Evolutionary conservation across 2,888 invertebrate genomes (phyloP).

Genomic region (Andrena bucephala): DNA sequence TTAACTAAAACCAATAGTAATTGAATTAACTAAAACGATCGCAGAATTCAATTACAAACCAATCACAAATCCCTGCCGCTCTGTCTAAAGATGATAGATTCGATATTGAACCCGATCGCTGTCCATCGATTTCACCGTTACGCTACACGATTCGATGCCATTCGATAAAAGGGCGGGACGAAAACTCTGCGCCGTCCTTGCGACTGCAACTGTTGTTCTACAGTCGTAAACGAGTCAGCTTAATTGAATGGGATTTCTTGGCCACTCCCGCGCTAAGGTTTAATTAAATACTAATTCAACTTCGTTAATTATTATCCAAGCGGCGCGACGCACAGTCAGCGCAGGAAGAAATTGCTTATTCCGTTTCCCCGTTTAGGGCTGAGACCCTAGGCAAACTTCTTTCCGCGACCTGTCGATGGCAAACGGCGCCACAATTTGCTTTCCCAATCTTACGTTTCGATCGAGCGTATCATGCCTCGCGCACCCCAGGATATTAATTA

Average conservation of each 20-base stretch:
- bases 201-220: neutral
- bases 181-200: neutral
- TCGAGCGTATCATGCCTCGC: too few relatives aligned
- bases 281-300: constrained; percentile 44
- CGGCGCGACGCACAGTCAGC: neutral
- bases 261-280: constrained; percentile 14
- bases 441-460: neutral
- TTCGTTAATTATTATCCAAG: constrained; percentile 50
- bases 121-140: neutral
- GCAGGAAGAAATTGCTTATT: constrained; percentile 32
- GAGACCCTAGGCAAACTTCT: neutral
- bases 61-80: constrained; percentile 2
- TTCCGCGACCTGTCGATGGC: constrained; percentile 13
- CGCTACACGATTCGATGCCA: neutral
- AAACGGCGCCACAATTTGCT: constrained; percentile 11
- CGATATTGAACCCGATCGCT: neutral
- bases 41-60: constrained; percentile 17
- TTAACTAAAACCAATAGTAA: neutral
- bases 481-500: constrained; percentile 20
- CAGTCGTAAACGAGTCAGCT: constrained; percentile 2
- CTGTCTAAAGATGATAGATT: constrained; percentile 2
- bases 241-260: constrained; percentile 27
- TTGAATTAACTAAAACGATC: constrained; percentile 9
- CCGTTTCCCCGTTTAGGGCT: constrained; percentile 8
- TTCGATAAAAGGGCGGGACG: neutral